Evolutionary conservation across 2,113 vertebrate genomes (phyloP).

Genomic region (Rostratula benghalensis): DNA sequence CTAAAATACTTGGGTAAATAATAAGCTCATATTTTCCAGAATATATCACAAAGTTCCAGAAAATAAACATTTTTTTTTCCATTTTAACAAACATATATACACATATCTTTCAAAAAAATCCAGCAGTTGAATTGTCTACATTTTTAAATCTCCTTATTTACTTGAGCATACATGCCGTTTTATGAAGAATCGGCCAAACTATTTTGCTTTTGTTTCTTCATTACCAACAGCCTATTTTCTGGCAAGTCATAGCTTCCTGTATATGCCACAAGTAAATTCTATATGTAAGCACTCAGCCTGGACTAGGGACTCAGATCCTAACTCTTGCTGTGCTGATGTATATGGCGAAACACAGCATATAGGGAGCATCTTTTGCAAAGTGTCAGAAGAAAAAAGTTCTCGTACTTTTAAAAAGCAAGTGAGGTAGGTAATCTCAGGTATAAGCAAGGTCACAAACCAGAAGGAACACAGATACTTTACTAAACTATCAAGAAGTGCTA

Average conservation of each 20-base stretch:
- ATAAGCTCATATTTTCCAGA: neutral
- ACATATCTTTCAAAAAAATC: neutral
- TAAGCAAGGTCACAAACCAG: neutral
- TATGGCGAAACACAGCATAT: neutral
- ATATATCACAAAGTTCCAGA: neutral
- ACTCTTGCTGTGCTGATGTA: no score
- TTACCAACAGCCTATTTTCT: neutral
- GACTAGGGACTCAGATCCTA: neutral
- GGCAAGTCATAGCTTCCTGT: neutral
- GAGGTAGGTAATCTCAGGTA: neutral
- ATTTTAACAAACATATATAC: neutral
- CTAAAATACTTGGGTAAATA: neutral
- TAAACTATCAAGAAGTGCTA: neutral
- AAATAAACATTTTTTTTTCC: neutral
- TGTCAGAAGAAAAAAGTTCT: rapidly evolving
- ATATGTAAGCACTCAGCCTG: neutral
- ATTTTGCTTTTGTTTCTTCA: neutral
- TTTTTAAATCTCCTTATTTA: neutral
- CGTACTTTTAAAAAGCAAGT: neutral
- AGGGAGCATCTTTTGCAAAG: neutral
- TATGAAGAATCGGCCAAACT: neutral
- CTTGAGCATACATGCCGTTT: rapidly evolving
- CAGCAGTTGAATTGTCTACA: neutral
- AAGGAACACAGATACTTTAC: neutral
- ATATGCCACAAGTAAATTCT: neutral